Evolutionary conservation across 2,888 invertebrate species (phyloP).

Genomic region (Drosophila phalerata): DNA sequence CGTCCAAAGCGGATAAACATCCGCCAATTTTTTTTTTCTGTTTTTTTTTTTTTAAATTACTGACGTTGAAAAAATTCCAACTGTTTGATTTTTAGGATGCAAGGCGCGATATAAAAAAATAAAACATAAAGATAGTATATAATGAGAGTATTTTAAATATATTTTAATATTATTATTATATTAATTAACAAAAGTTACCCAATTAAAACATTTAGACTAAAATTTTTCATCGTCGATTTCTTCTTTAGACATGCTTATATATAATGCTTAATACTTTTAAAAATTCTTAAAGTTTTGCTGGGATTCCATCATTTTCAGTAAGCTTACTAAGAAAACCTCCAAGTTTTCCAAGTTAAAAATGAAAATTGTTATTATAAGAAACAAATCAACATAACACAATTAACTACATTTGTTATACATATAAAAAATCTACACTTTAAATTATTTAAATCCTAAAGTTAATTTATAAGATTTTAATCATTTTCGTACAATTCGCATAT

Average conservation of each 20-base stretch:
- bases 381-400: no score
- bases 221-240: no score
- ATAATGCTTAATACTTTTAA: not conserved
- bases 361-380: not conserved
- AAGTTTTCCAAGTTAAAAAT: not conserved
- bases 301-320: not conserved
- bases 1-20: constrained; percentile 61
- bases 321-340: not conserved
- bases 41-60: constrained; percentile 18
- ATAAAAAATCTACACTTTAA: no score
- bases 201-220: no score
- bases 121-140: not conserved
- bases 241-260: no score
- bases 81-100: constrained; percentile 21
- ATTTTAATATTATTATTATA: not conserved
- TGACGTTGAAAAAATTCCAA: constrained; percentile 37
- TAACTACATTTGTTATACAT: no score
- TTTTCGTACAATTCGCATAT: no score
- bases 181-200: not conserved
- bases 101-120: no score
- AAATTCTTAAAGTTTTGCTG: not conserved
- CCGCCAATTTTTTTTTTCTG: constrained; percentile 38
- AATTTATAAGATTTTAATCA: no score
- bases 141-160: not conserved
- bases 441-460: no score